Evolutionary conservation across 2,888 invertebrate species (phyloP).

Genomic region (Cheilosia scutellata): DNA sequence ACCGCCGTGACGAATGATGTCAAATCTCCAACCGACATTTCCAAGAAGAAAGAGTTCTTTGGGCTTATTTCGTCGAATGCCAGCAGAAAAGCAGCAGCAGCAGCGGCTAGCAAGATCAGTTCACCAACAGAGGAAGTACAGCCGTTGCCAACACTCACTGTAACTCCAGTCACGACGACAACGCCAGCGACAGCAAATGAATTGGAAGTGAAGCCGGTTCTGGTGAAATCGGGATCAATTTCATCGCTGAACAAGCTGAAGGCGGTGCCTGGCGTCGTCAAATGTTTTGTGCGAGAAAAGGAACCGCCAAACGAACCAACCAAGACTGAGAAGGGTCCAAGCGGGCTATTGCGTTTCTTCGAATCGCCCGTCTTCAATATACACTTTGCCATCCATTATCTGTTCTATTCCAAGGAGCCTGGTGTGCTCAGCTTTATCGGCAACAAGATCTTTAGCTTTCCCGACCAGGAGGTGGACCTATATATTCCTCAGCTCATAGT

Average conservation of each 20-base stretch:
- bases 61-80: constrained; percentile 82
- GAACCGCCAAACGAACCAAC: constrained; percentile 78
- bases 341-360: constrained; percentile 89
- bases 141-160: constrained; percentile 71
- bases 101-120: constrained; percentile 78
- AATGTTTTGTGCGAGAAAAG: constrained; percentile 82
- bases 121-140: constrained; percentile 63
- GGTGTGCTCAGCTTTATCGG: constrained; percentile 99
- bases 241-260: constrained; percentile 82
- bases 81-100: constrained; percentile 82
- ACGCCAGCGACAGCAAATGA: constrained; percentile 25
- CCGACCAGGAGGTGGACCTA: constrained; percentile 96
- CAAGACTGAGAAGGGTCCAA: constrained; percentile 83
- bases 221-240: constrained; percentile 82
- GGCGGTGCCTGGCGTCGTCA: constrained; percentile 83
- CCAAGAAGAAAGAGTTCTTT: constrained; percentile 84
- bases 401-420: constrained; percentile 99
- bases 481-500: constrained; percentile 99
- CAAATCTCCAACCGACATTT: constrained; percentile 83
- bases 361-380: constrained; percentile 99
- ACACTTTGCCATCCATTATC: constrained; percentile 98
- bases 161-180: constrained; percentile 45
- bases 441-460: constrained; percentile 98
- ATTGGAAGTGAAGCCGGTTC: constrained; percentile 53
- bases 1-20: constrained; percentile 77